Evolutionary conservation across 1,140 invertebrate species (phyloP), one percentile per base, ranked within the genome.

Genomic region (Aricia agestis): DNA sequence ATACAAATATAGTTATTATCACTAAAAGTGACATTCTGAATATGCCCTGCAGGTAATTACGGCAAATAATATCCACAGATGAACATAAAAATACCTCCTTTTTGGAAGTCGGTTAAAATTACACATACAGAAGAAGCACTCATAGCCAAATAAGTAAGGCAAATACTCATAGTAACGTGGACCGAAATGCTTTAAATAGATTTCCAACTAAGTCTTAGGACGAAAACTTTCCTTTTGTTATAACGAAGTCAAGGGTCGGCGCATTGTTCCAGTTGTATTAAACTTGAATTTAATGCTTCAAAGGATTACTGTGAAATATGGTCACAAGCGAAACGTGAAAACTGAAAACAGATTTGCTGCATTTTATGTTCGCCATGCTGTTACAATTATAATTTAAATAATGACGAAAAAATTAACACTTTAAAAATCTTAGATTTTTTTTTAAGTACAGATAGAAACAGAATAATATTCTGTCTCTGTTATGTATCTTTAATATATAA

Each of bases 201-300:
- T 76, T 73, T 78, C 71, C 66, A 81, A 80, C 79, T 74, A 74
- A 77, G 75, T 80, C 80, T 83, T 77, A 78, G 76, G 76, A 78
- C 73, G 73, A 79, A 82, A 84, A 82, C 79, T 84, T 84, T 72
- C 70, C 74, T 72, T 81, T 84, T 84, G 82, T 84, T 81, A 76
- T 75, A 75, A 68, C 76, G 72, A 76, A 80, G 79, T 74, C 76
- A 79, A 72, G 79, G 79, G 76, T 76, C 76, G 69, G 69, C 72
- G 79, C 79, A 82, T 84, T 84, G 82, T 84, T 84, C 82, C 78
- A 80, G 73, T 82, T 82, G 79, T 82, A 82, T 82, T 84, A 80
- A 81, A 82, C 78, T 82, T 75, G 75, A 78, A 79, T 82, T 82
- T 80, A 81, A 82, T 81, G 81, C 81, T 82, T 81, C 74, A 82